Conservation (phyloP, 2,888 invertebrate genomes). For the Heliconius ismenius region DNA sequence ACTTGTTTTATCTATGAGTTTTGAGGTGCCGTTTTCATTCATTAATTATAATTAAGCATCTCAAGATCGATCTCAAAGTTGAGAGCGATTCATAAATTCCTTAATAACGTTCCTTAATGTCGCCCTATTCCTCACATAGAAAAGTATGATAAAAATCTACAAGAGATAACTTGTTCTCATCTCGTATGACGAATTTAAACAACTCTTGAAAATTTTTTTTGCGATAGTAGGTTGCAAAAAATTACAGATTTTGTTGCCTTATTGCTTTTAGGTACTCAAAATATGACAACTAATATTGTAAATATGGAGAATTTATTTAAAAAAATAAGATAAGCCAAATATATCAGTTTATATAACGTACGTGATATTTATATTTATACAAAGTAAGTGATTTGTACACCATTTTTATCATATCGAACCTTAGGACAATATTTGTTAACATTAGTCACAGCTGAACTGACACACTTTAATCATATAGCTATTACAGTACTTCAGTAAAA, state of each 20-base stretch:
- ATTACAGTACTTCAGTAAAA: constrained; percentile 9
- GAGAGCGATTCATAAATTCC: no score
- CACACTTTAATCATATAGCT: constrained; percentile 29
- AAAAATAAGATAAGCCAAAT: background rate
- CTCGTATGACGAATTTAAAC: no score
- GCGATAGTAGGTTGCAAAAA: background rate
- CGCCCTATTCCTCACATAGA: no score
- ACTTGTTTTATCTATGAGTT: background rate
- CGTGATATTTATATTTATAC: background rate
- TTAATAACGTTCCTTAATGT: no score
- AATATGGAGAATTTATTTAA: background rate
- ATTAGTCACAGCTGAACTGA: constrained; percentile 41
- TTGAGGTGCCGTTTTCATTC: no score
- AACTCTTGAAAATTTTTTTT: no score
- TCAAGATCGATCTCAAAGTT: no score
- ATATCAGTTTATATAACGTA: background rate
- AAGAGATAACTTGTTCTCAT: no score
- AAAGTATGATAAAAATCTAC: no score
- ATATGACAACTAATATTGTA: background rate
- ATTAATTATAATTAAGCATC: no score
- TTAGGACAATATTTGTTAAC: constrained; percentile 45
- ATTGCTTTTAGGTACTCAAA: background rate
- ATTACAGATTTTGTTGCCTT: background rate
- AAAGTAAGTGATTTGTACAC: constrained; percentile 10
- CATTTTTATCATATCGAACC: constrained; percentile 33